These are phyloP conservation scores for Heteropelma amictum DNA, from an alignment of 2,888 invertebrate species.

Conservation along the genomic window DNA sequence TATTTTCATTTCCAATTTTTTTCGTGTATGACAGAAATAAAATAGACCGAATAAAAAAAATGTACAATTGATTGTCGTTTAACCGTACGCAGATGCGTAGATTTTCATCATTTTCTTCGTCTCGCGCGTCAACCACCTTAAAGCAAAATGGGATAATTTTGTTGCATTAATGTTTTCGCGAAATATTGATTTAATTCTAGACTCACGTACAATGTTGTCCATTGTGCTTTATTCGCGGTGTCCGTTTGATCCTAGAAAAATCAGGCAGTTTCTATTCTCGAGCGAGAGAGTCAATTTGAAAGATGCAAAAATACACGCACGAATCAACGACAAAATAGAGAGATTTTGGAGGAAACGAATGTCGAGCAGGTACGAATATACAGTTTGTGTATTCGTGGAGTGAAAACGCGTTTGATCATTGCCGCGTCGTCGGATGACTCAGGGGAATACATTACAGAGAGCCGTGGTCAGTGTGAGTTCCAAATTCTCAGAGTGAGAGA, in stretches of 20 bases:
- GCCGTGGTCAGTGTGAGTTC: constrained; percentile 31
- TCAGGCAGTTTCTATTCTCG: constrained; percentile 12
- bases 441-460: background rate
- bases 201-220: no score
- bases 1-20: no score
- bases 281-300: background rate
- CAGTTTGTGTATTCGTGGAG: constrained; percentile 4
- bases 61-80: no score
- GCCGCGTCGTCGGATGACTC: background rate
- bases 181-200: no score
- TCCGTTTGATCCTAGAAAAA: background rate
- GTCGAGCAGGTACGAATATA: constrained; percentile 1
- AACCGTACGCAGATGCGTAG: no score
- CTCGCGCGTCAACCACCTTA: no score
- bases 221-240: no score
- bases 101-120: no score
- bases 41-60: no score
- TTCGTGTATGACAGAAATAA: no score
- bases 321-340: background rate
- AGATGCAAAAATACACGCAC: background rate
- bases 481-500: constrained; percentile 31
- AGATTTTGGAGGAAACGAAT: constrained; percentile 14
- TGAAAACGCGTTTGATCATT: constrained; percentile 43
- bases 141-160: no score
- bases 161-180: no score